phyloP scores from a whole-genome alignment of 2,888 invertebrate species.

The Piscicola geometra region DNA sequence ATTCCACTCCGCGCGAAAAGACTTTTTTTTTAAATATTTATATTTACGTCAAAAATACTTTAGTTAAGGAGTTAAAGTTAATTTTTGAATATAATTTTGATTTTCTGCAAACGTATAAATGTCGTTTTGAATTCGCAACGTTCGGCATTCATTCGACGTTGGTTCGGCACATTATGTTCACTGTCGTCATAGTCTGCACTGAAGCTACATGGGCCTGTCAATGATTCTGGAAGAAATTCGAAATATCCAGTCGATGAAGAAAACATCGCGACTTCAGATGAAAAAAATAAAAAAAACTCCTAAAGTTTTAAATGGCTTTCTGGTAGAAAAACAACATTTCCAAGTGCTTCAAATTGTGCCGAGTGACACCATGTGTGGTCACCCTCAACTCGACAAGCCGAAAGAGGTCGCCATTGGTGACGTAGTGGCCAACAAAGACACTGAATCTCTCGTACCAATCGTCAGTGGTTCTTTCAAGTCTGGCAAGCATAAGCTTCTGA shows the following conservation, averaged over 20 bases:
- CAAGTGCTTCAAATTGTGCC: neutral
- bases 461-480: neutral
- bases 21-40: neutral
- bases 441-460: neutral
- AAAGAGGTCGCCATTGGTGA: neutral
- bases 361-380: neutral
- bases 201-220: neutral
- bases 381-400: neutral
- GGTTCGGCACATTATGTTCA: neutral
- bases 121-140: neutral
- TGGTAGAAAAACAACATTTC: conserved; percentile 3
- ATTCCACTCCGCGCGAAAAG: neutral
- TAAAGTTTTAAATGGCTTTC: conserved; percentile 4
- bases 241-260: conserved; percentile 8
- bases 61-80: neutral
- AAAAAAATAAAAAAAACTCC: neutral
- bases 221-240: conserved; percentile 18
- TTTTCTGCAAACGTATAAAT: neutral
- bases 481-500: neutral
- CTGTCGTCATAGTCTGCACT: neutral
- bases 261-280: conserved; percentile 10
- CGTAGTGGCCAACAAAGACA: neutral
- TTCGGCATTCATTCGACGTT: neutral
- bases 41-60: neutral
- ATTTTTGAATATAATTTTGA: neutral